These are phyloP conservation scores for Torymus tubicola DNA, from an alignment of 2,888 invertebrate genomes.

Conservation along the genomic window DNA sequence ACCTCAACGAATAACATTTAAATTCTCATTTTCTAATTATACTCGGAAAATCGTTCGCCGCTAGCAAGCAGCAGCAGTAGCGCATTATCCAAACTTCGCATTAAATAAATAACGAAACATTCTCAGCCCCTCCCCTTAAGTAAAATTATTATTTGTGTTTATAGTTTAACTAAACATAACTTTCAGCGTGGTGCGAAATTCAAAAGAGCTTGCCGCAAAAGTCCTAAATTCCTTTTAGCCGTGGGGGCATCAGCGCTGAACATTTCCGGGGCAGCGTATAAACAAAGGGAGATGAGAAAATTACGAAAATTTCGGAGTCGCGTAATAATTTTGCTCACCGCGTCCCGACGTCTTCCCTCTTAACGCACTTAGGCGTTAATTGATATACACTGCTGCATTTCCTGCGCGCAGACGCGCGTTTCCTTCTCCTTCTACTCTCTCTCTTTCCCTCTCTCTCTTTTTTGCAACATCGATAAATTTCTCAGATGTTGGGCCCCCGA, in stretches of 20 bases:
- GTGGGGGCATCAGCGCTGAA: neutral
- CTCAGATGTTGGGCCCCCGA: conserved; percentile 20
- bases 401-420: neutral
- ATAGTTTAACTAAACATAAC: neutral
- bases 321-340: conserved; percentile 29
- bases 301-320: conserved; percentile 30
- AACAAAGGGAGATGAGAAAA: conserved; percentile 34
- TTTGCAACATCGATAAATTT: conserved; percentile 44
- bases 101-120: neutral
- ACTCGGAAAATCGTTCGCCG: too few relatives aligned
- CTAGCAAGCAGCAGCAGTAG: too few relatives aligned
- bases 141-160: neutral
- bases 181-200: neutral
- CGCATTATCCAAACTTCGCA: too few relatives aligned
- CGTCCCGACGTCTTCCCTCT: conserved; percentile 39
- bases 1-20: too few relatives aligned
- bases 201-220: neutral
- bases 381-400: conserved; percentile 44
- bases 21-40: too few relatives aligned
- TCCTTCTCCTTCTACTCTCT: neutral
- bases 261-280: neutral
- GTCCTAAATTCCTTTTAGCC: conserved; percentile 18
- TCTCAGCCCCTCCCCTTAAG: too few relatives aligned
- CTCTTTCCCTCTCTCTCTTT: conserved; percentile 27
- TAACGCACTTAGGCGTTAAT: conserved; percentile 48